Evolutionary conservation across 1,140 invertebrate species (phyloP).

Genomic region (Pygmarrhopalites habei): DNA sequence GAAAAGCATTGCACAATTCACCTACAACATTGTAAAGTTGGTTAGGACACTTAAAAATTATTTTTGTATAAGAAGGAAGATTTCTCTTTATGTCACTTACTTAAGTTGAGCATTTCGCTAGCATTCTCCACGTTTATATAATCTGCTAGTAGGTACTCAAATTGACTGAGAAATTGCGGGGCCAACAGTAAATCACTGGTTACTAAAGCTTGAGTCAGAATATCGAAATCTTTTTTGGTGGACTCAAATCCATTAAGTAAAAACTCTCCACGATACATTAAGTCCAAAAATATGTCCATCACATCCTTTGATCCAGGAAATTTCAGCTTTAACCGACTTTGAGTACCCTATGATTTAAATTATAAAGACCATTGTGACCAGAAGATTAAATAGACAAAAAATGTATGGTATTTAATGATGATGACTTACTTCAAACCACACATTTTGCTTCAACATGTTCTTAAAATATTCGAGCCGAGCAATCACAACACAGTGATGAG

Average conservation of each 20-base stretch:
- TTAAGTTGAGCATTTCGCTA: conserved; percentile 58
- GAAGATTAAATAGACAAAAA: too few species aligned
- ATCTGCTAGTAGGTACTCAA: conserved; percentile 55
- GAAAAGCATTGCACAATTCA: conserved; percentile 51
- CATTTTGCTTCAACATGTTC: conserved; percentile 58
- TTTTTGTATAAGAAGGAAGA: too few species aligned
- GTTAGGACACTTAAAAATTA: too few species aligned
- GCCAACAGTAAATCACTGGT: neutral
- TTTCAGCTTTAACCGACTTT: neutral
- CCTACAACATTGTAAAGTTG: too few species aligned
- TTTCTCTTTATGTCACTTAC: too few species aligned
- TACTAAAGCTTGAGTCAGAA: conserved; percentile 1
- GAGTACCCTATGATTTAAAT: too few species aligned
- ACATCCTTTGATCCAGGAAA: neutral
- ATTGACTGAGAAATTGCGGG: conserved; percentile 40
- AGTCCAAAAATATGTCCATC: conserved; percentile 3
- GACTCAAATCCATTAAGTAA: neutral
- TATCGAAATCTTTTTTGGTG: neutral
- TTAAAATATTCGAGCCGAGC: conserved; percentile 67
- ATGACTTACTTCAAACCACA: conserved; percentile 58
- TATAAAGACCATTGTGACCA: too few species aligned
- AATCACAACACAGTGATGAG: conserved; percentile 65
- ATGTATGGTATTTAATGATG: too few species aligned
- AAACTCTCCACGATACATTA: neutral
- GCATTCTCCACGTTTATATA: conserved; percentile 62